Base-by-base conservation (phyloP, 2,797 vertebrate genomes). In the Etheostoma perlongum region DNA sequence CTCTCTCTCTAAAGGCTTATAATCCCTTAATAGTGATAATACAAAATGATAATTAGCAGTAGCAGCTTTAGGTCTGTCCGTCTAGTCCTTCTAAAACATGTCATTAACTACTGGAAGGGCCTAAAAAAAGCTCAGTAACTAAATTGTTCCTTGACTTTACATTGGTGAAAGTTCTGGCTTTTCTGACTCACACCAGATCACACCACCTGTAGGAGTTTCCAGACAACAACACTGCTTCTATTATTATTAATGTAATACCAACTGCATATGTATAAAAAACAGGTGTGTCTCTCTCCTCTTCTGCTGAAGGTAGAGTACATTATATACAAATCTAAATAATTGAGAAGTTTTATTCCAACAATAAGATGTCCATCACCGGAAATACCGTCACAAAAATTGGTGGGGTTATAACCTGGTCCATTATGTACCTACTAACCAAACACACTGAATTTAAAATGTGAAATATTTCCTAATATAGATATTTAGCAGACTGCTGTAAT, bases 81-180 rank as follows among this genome's bases (percentile, higher is more conserved):
- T 58, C 44, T 13, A 33, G 14, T 61, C 23, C 36, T 2, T 27
- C 44, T 64, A 23, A 51, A 11, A 40, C 36, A 40, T 11, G 36
- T 40, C 79, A 68, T 65, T 68, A 69, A 23, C 49, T 5, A 49
- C 19, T 2, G n/a, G 23, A 52, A 21, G 40, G 15, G 49, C 36
- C 36, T 48, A 40, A 30, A 61, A 52, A 42, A 59, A 23, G 13
- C 16, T 16, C 44, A 8, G 48, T 1, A 40, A 27, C 40, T 33
- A 30, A 30, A 46, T 13, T 7, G 33, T 69, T 59, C 23, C 23
- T 67, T 62, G 16, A 21, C 25, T 36, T 40, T 10, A 65, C 10
- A 40, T 40, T 11, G 36, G 36, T 19, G 5, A 68, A 66, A 27
- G 42, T 67, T 66, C 13, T n/a, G 16, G 14, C 4, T 33, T 70